Conservation (phyloP, 1,140 invertebrate genomes). For the Heterodera carotae region DNA sequence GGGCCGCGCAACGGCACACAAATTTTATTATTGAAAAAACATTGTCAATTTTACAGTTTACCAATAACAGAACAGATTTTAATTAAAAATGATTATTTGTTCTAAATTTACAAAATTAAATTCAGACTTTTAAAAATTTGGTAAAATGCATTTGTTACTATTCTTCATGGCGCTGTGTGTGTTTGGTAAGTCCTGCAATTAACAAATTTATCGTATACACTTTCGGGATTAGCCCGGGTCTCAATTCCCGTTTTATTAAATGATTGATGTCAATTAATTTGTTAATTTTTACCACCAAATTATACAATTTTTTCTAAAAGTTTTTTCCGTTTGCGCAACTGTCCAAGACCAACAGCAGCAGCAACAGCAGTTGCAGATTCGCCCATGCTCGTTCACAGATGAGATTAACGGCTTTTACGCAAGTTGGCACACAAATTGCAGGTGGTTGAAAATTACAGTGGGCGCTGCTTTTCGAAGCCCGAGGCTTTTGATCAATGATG, state of each 20-base stretch:
- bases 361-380: not conserved
- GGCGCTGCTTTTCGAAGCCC: too few relatives aligned
- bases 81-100: too few relatives aligned
- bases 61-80: too few relatives aligned
- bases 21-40: not conserved
- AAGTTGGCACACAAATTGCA: slow-evolving; percentile 32
- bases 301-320: not conserved
- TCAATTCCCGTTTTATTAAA: too few relatives aligned
- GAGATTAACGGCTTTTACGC: slow-evolving; percentile 23
- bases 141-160: not conserved
- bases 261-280: too few relatives aligned
- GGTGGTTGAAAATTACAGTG: not conserved
- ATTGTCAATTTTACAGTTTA: not conserved
- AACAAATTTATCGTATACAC: not conserved
- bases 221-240: too few relatives aligned
- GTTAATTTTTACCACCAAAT: too few relatives aligned
- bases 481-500: not conserved
- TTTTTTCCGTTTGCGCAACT: not conserved
- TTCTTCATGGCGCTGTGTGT: not conserved
- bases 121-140: not conserved
- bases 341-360: too few relatives aligned
- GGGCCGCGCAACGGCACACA: too few relatives aligned
- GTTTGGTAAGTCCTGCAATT: not conserved
- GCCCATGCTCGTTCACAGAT: slow-evolving; percentile 21
- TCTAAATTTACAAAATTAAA: too few relatives aligned